Evolutionary conservation across 2,888 invertebrate genomes (phyloP), one percentile per base, ranked within the genome.

Genomic region (Kuschelorhynchus macadamiae): DNA sequence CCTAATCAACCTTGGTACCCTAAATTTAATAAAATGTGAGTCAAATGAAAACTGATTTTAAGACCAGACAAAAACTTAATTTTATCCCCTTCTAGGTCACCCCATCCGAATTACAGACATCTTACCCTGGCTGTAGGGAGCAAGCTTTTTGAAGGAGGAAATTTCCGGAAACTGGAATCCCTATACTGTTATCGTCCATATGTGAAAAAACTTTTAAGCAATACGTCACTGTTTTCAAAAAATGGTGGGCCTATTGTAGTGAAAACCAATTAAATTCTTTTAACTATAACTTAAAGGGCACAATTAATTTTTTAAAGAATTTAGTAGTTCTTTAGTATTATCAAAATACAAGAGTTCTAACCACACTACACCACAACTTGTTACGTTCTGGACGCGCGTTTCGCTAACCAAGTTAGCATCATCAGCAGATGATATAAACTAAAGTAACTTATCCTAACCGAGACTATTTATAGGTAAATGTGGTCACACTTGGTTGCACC

Each of bases 1-100:
- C 72, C 72, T 46, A 66, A 69, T 7, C 77, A 79, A 60, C 73
- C 77, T 0, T 79, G 76, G 78, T 78, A 70, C 52, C 76, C 77
- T 4, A 11, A 77, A 3, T 78, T 76, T 60, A 18, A 41, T 56
- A 56, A 56, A 36, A 17, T 68, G 30, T 20, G 65, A n/a, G 47
- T 55, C 1, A 7, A 12, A 39, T 18, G 71, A 11, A 56, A 63
- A 8, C 57, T 75, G 17, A 17, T 72, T 14, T 72, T 78, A 17
- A 8, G 62, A 21, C 76, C 76, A 9, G 44, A 49, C 32, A 47
- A 14, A 25, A 60, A 72, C 30, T 47, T 77, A 16, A 50, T 77
- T 20, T 47, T 56, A 17, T 76, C 72, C 17, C 71, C 73, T 74
- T 71, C 56, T 64, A 77, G 74, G 17, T 46, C 49, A 20, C 39